Base-by-base conservation (phyloP, 2,888 invertebrate species). In the Spisula solida region DNA sequence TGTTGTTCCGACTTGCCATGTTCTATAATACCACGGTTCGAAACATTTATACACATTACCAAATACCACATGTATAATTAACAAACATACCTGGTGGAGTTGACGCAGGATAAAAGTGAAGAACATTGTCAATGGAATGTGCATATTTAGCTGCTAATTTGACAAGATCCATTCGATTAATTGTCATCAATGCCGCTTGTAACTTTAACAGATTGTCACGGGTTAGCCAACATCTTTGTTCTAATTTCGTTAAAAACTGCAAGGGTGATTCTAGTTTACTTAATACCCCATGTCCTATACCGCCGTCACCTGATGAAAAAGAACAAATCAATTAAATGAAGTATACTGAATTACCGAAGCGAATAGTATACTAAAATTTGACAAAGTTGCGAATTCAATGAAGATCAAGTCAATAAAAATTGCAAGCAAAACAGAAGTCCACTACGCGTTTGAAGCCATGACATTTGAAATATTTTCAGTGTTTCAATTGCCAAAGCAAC, bases 81-180 rank as follows among this genome's bases (percentile, higher is more conserved):
- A n/a, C n/a, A n/a, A n/a, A 41, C 41, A 1, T 60, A 82, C 82
- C 82, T 60, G 60, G 82, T 82, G 6, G 60, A 1, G 20, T 47
- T n/a, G 66, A 70, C 1, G 66, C 82, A 41, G 70, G 82, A 41
- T 83, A 83, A 31, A 66, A 83, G 34, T 70, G 70, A 47, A 83
- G 29, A 20, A 75, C 75, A 41, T 83, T 83, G 0, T 48, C 48
- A 48, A 70, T 70, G n/a, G 1, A 18, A 0, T 51, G 60, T n/a
- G 83, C 70, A 70, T 70, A 83, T 75, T 47, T 70, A 48, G 41
- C 83, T 25, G 48, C 83, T n/a, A 25, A 25, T 47, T 75, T 83
- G 47, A 70, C 66, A 31, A 83, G 83, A 25, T 83, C 83, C 25
- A 48, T 66, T 18, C 83, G 16, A 10, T 29, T 25, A 14, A 83